Evolutionary conservation across 2,113 vertebrate genomes (phyloP), one percentile per base, ranked within the genome.

Genomic region (Silurus glanis): DNA sequence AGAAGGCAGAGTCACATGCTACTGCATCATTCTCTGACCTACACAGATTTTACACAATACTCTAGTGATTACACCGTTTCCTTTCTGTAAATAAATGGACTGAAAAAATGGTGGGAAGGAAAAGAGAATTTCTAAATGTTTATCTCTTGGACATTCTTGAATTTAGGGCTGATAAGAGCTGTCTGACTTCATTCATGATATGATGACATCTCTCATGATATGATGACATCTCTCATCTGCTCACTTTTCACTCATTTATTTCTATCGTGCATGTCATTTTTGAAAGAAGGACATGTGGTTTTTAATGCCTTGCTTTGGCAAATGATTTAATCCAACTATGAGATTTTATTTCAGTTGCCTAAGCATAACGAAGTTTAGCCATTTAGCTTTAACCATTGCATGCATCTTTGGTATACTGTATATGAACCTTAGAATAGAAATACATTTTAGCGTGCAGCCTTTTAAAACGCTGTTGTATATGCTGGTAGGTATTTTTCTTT

Each of bases 1-100:
- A 83, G 62, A 45, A 21, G 23, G 91, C 91, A 89, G 72, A 85
- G 88, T 95, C 94, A 94, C 91, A 92, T 94, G 94, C 72, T 82
- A 49, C 45, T 83, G 72, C 71, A 83, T 88, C 88, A 91, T 83
- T 91, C 87, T 89, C 82, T 92, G 89, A 91, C 86, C 84, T 89
- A 85, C 88, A 47, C 88, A 83, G 64, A 84, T 5, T 90, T 93
- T 90, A 92, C 91, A 91, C 89, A 93, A 93, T 90, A 88, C 87
- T 83, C 75, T 49, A 47, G 81, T 69, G 59, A 83, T 88, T 92
- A 93, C 93, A 94, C 93, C 13, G 83, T 71, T 91, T 92, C 74
- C 89, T 87, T 90, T 92, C 86, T 92, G 90, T 93, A 92, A 94
- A 94, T 87, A 85, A 90, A 92, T 47, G 56, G 53, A 81, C 47